Conservation (phyloP, 2,797 vertebrate genomes). For the Coregonus ussuriensis region DNA sequence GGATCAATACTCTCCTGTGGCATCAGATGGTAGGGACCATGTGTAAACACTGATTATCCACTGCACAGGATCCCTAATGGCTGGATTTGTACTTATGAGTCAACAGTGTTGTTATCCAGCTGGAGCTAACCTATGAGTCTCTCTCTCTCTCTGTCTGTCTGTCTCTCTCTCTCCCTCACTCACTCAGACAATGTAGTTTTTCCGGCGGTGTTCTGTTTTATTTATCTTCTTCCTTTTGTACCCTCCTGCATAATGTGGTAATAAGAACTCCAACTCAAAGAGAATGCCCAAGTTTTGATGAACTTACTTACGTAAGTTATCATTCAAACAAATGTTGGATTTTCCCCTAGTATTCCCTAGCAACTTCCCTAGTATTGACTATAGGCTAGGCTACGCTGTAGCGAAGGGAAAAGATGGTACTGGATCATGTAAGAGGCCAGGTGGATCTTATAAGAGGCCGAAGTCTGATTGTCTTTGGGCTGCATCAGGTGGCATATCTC, state of each 20-base stretch:
- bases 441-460: constrained; percentile 47
- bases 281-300: no score
- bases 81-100: constrained; percentile 71
- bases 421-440: constrained; percentile 46
- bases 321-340: no score
- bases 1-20: constrained; percentile 65
- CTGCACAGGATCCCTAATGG: constrained; percentile 62
- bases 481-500: constrained; percentile 60
- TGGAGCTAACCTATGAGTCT: neutral
- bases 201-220: no score
- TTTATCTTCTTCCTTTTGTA: no score
- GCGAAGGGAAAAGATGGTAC: neutral
- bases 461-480: constrained; percentile 64
- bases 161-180: neutral
- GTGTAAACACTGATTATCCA: constrained; percentile 64
- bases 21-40: constrained; percentile 62
- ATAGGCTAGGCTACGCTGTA: no score
- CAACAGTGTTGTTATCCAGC: constrained; percentile 51
- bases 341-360: no score
- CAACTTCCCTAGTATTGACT: no score
- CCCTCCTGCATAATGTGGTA: no score
- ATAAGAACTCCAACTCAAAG: no score
- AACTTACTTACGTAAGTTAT: no score
- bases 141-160: constrained; percentile 10
- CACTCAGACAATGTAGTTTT: no score